A percentile compares a stretch with the other conserved stretches of the same genome.
phyloP scores from a whole-genome alignment of 2,888 invertebrate genomes.

The Dicyrtomina minuta region DNA sequence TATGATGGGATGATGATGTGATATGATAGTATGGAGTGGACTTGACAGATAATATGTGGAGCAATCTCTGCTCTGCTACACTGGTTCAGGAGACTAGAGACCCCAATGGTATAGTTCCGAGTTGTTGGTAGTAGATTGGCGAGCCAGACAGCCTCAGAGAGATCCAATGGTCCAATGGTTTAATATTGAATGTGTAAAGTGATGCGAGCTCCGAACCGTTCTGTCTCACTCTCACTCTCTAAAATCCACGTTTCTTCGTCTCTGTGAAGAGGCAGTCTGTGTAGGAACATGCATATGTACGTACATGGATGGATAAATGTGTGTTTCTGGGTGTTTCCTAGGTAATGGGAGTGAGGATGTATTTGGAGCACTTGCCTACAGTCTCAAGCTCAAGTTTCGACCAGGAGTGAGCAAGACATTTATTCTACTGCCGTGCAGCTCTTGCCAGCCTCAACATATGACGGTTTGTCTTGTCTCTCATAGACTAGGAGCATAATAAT shows the following conservation, averaged over 20 bases:
- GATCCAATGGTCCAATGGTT: too few relatives aligned
- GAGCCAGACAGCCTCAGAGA: too few relatives aligned
- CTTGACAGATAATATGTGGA: too few relatives aligned
- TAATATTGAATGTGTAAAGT: too few relatives aligned
- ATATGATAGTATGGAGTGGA: not conserved
- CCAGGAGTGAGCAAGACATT: constrained; percentile 81
- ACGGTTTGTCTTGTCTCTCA: constrained; percentile 59
- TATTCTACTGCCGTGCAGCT: constrained; percentile 76
- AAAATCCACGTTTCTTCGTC: too few relatives aligned
- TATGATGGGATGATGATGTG: not conserved
- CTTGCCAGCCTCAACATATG: constrained; percentile 70
- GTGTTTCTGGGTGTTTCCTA: constrained; percentile 44
- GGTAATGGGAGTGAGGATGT: constrained; percentile 68
- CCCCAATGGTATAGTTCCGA: too few relatives aligned
- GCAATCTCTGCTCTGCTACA: too few relatives aligned
- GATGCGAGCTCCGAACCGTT: too few relatives aligned
- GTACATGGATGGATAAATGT: not conserved
- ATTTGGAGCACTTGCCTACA: constrained; percentile 73
- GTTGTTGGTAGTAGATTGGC: too few relatives aligned
- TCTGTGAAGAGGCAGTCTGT: not conserved
- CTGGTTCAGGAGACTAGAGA: too few relatives aligned
- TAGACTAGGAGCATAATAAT: not conserved
- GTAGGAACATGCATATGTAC: not conserved
- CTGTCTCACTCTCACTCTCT: too few relatives aligned
- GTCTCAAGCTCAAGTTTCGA: constrained; percentile 70